phyloP scores from a whole-genome alignment of 1,140 invertebrate species.

The Habropoda laboriosa region DNA sequence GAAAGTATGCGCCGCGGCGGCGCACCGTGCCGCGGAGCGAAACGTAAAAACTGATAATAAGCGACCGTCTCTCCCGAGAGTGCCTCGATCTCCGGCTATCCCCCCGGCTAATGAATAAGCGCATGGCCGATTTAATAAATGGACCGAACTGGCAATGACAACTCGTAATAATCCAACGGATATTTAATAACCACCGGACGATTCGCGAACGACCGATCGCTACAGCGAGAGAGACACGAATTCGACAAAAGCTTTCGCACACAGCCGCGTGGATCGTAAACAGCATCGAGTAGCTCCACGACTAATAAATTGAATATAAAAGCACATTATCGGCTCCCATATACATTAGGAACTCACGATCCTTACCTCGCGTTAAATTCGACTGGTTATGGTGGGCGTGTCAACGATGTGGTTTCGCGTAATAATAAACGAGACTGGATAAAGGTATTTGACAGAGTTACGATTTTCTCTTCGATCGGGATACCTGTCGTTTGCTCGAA shows the following conservation, averaged over 20 bases:
- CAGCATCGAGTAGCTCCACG: constrained; percentile 15
- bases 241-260: neutral
- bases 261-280: constrained; percentile 6
- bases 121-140: constrained; percentile 28
- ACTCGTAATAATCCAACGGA: constrained; percentile 27
- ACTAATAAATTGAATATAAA: constrained; percentile 54
- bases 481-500: neutral
- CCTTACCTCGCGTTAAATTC: constrained; percentile 58
- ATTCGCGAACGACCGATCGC: neutral
- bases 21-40: neutral
- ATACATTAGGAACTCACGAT: constrained; percentile 45
- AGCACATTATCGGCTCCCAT: constrained; percentile 10
- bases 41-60: constrained; percentile 39
- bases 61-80: neutral
- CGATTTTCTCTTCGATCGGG: neutral
- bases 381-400: constrained; percentile 61
- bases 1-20: constrained; percentile 36
- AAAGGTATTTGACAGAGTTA: constrained; percentile 20
- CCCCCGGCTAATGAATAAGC: constrained; percentile 18
- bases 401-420: constrained; percentile 41
- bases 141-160: neutral
- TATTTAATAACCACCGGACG: neutral
- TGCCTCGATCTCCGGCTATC: neutral
- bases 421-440: constrained; percentile 45
- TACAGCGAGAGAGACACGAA: constrained; percentile 17